phyloP scores from a whole-genome alignment of 2,113 vertebrate genomes.

The Pavo muticus region DNA sequence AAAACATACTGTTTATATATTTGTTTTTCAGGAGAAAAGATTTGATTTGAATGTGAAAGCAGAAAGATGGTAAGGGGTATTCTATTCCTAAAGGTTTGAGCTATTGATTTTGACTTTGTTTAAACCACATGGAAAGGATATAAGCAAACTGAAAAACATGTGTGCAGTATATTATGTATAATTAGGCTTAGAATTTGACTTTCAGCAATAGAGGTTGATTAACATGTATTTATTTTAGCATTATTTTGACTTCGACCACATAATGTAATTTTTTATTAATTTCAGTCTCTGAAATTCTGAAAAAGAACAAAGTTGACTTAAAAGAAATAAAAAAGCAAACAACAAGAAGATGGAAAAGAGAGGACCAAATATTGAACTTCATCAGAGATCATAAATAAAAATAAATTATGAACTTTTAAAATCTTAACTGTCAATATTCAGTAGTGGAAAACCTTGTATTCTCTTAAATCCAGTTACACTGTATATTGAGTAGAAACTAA shows the following conservation, averaged over 20 bases:
- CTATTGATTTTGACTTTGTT: neutral
- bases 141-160: neutral
- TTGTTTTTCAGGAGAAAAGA: constrained; percentile 73
- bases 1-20: neutral
- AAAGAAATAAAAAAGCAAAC: neutral
- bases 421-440: neutral
- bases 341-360: neutral
- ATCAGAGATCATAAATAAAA: neutral
- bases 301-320: neutral
- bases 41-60: constrained; percentile 80
- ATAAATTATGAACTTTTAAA: neutral
- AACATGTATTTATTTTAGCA: neutral
- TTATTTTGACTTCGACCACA: neutral
- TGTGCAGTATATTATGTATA: neutral
- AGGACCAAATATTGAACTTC: neutral
- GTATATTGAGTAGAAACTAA: neutral
- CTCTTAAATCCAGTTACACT: neutral
- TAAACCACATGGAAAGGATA: neutral
- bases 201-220: neutral
- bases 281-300: neutral
- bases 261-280: neutral
- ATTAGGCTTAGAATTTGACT: neutral
- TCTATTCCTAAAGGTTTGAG: neutral
- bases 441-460: neutral
- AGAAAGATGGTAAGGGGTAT: constrained; percentile 74